Conservation (phyloP, 2,113 vertebrate genomes). For the Hassar affinis region DNA sequence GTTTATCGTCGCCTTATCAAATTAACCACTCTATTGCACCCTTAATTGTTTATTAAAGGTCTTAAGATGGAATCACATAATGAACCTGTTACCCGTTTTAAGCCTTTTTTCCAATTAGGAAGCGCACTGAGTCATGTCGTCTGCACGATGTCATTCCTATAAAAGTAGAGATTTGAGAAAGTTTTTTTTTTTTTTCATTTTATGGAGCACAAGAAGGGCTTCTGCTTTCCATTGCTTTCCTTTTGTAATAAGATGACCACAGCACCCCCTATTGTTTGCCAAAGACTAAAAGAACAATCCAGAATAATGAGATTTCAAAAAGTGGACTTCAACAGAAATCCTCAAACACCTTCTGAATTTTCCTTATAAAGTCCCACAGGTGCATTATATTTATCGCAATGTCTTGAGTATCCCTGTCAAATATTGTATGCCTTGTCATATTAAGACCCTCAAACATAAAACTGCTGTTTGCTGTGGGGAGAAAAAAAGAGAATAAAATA, state of each 20-base stretch:
- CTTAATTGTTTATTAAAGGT: constrained; percentile 64
- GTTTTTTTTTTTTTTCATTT: constrained; percentile 1
- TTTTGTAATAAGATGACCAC: constrained; percentile 36
- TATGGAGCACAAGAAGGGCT: neutral
- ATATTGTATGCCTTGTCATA: neutral
- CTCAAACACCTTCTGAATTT: too few relatives aligned
- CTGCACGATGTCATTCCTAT: constrained; percentile 42
- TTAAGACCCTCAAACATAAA: neutral
- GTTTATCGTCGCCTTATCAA: constrained; percentile 59
- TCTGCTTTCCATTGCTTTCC: neutral
- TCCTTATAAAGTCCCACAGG: neutral
- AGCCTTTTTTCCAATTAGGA: constrained; percentile 59
- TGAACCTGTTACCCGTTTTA: constrained; percentile 55
- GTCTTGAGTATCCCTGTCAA: too few relatives aligned
- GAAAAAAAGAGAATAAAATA: neutral
- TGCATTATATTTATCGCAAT: neutral
- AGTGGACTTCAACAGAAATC: neutral
- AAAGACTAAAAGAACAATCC: neutral
- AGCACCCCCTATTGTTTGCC: constrained; percentile 52
- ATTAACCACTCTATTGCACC: constrained; percentile 58
- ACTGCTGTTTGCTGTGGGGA: neutral
- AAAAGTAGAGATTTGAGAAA: constrained; percentile 40
- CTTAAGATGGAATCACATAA: constrained; percentile 62
- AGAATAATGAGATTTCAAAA: neutral
- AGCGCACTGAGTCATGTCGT: constrained; percentile 56